phyloP scores from a whole-genome alignment of 1,140 invertebrate species.

The Hetaerina americana region DNA sequence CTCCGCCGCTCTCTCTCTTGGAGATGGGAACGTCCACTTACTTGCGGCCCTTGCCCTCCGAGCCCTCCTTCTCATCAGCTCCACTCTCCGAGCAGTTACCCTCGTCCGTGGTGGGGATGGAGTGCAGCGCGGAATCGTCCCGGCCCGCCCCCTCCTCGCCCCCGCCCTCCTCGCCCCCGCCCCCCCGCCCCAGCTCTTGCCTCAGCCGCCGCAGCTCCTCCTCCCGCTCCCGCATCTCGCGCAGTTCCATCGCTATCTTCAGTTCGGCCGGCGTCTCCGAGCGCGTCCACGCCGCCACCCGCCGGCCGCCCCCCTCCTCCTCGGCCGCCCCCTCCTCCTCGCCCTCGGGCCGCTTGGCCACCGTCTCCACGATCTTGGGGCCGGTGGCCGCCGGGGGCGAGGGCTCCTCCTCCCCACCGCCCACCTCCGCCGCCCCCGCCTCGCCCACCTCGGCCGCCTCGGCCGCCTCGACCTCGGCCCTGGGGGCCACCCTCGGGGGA shows the following conservation, averaged over 20 bases:
- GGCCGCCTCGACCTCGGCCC: slow-evolving; percentile 26
- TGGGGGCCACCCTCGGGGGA: slow-evolving; percentile 23
- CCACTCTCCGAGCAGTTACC: slow-evolving; percentile 27
- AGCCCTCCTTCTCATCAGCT: slow-evolving; percentile 20
- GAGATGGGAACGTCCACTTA: too few species aligned
- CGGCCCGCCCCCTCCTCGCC: slow-evolving; percentile 4
- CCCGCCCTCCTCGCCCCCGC: slow-evolving; percentile 26
- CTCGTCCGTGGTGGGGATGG: slow-evolving; percentile 25
- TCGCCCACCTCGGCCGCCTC: slow-evolving; percentile 8
- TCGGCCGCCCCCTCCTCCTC: slow-evolving; percentile 7
- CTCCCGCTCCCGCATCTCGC: slow-evolving; percentile 32
- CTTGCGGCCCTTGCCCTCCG: slow-evolving; percentile 22
- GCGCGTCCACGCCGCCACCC: slow-evolving; percentile 20
- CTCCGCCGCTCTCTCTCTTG: too few species aligned
- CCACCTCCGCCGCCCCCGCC: neutral
- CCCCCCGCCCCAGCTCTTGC: slow-evolving; percentile 24
- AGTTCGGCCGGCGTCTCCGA: slow-evolving; percentile 22
- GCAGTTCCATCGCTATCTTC: slow-evolving; percentile 33
- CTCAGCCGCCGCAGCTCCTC: slow-evolving; percentile 29
- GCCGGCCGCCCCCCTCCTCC: neutral
- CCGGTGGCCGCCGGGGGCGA: neutral
- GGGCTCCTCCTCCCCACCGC: slow-evolving; percentile 15
- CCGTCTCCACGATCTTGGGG: slow-evolving; percentile 13
- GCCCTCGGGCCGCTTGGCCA: slow-evolving; percentile 4
- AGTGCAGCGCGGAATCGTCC: slow-evolving; percentile 19